Conservation (phyloP, 2,888 invertebrate species). For the Amphiduros pacificus region DNA sequence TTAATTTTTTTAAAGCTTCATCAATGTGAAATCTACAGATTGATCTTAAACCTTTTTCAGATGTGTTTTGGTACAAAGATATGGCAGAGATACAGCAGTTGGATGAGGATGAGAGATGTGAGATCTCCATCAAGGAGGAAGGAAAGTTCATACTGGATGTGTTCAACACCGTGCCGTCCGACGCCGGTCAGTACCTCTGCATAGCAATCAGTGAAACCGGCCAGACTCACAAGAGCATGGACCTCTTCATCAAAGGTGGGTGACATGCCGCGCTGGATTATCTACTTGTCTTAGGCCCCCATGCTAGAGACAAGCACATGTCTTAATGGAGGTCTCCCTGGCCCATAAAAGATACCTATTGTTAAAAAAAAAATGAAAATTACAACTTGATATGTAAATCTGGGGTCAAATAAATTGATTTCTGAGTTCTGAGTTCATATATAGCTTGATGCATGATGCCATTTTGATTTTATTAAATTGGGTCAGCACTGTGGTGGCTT, state of each 20-base stretch:
- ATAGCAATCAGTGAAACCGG: constrained; percentile 30
- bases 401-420: background rate
- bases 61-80: constrained; percentile 55
- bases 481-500: too few relatives aligned
- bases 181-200: constrained; percentile 37
- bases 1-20: too few relatives aligned
- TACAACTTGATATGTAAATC: background rate
- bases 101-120: constrained; percentile 50
- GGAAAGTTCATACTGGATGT: constrained; percentile 38
- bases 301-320: too few relatives aligned
- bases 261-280: too few relatives aligned
- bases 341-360: too few relatives aligned
- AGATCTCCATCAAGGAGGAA: constrained; percentile 38
- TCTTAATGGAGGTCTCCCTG: background rate
- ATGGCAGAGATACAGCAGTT: constrained; percentile 40
- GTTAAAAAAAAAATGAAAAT: background rate
- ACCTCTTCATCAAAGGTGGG: constrained; percentile 50
- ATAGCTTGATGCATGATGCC: background rate
- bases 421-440: background rate
- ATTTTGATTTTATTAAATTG: background rate
- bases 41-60: too few relatives aligned
- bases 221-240: constrained; percentile 40
- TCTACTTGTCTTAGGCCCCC: too few relatives aligned
- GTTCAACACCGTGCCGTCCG: constrained; percentile 37
- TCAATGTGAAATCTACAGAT: too few relatives aligned